A percentile compares a stretch with the other conserved stretches of the same genome.
Evolutionary conservation across 2,797 vertebrate genomes (phyloP).

Genomic region (Erpetoichthys calabaricus): DNA sequence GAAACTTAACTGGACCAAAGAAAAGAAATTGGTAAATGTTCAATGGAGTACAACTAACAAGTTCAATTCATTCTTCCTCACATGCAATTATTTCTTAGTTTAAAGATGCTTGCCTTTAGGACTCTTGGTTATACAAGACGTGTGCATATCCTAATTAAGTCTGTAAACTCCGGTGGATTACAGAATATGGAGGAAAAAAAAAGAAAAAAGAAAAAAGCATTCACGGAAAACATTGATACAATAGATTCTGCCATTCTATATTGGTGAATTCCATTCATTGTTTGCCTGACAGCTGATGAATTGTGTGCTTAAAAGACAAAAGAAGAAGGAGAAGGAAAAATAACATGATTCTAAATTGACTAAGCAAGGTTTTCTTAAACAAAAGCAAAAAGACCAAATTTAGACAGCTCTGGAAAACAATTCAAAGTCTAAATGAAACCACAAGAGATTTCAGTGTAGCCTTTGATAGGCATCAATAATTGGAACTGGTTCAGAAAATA

Average conservation of each 20-base stretch:
- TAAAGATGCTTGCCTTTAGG: conserved; percentile 14
- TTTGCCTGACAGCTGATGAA: conserved; percentile 40
- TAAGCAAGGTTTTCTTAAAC: conserved; percentile 9
- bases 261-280: conserved; percentile 39
- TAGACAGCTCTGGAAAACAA: conserved; percentile 15
- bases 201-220: conserved; percentile 19
- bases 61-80: conserved; percentile 21
- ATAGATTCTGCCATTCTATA: conserved; percentile 93
- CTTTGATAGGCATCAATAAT: conserved; percentile 4
- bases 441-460: conserved; percentile 8
- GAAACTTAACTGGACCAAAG: conserved; percentile 31
- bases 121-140: conserved; percentile 12
- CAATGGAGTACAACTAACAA: conserved; percentile 19
- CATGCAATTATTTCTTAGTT: conserved; percentile 39
- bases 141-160: conserved; percentile 7
- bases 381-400: conserved; percentile 5
- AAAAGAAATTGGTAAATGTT: conserved; percentile 30
- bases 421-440: conserved; percentile 13
- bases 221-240: conserved; percentile 39
- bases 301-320: conserved; percentile 35
- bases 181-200: not conserved
- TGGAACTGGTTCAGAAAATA: conserved; percentile 22
- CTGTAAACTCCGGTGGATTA: conserved; percentile 14
- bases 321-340: conserved; percentile 10
- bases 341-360: conserved; percentile 18